Conservation (phyloP, 2,888 invertebrate genomes). For the Macrophya annulata region DNA sequence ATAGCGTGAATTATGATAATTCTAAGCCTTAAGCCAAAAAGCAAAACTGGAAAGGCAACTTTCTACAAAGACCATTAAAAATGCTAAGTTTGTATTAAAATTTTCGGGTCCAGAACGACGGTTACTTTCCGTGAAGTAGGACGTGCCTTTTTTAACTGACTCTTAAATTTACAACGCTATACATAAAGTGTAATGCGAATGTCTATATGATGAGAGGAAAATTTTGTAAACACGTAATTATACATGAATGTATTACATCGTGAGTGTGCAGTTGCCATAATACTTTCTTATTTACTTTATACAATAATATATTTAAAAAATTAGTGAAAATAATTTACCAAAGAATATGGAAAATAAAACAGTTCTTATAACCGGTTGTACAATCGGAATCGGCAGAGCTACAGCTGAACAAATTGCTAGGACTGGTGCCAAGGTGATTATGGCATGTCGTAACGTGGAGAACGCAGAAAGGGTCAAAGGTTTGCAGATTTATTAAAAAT, state of each 20-base stretch:
- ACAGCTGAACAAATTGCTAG: conserved; percentile 88
- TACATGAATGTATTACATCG: no score
- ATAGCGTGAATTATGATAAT: background rate
- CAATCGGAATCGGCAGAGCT: conserved; percentile 92
- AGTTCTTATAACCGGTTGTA: conserved; percentile 94
- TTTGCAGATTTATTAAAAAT: conserved; percentile 69
- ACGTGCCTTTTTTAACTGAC: background rate
- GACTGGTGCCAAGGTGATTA: conserved; percentile 90
- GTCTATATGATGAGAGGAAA: background rate
- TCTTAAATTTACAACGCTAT: background rate
- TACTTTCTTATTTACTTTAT: no score
- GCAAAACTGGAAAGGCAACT: background rate
- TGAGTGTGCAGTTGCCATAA: no score
- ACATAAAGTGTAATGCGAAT: no score
- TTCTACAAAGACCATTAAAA: background rate
- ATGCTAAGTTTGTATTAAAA: background rate
- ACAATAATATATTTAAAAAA: conserved; percentile 72
- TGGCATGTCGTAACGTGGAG: conserved; percentile 92
- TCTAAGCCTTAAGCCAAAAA: background rate
- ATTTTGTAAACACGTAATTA: background rate
- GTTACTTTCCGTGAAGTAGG: background rate
- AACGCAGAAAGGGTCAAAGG: conserved; percentile 88
- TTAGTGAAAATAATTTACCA: conserved; percentile 78
- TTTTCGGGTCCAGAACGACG: background rate
- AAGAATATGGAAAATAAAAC: conserved; percentile 90